A percentile compares a stretch with the other conserved stretches of the same genome.
Conservation (phyloP, 53 echinoderm and acorn worm species). For the Paracentrotus lividus region DNA sequence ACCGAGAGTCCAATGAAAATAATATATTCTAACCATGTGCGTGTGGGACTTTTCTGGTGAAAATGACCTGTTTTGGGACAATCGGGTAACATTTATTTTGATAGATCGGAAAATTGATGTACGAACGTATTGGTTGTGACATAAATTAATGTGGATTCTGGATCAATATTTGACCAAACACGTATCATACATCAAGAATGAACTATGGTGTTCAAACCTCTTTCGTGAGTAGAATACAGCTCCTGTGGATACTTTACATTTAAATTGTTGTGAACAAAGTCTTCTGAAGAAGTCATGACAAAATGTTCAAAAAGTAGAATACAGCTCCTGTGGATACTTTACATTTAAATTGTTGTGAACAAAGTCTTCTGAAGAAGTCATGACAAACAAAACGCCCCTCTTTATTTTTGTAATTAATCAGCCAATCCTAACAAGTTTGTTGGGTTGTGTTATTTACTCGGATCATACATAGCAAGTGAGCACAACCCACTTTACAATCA, state of each 20-base stretch:
- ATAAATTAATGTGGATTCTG: neutral
- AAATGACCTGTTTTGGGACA: neutral
- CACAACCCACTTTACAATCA: neutral
- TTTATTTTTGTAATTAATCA: neutral
- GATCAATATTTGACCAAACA: neutral
- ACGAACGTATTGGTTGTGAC: neutral
- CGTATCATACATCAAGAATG: neutral
- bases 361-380: neutral
- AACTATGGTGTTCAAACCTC: neutral
- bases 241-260: neutral
- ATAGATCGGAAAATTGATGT: neutral
- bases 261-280: neutral
- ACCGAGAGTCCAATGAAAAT: too few species aligned
- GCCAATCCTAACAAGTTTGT: neutral
- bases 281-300: too few species aligned
- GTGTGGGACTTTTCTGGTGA: neutral
- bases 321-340: neutral
- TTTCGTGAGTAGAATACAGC: neutral
- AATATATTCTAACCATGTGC: too few species aligned
- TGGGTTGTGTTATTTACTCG: neutral
- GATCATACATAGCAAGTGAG: neutral
- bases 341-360: neutral
- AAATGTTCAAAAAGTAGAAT: too few species aligned
- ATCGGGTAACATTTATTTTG: neutral
- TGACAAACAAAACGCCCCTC: slow-evolving; percentile 1